Base-by-base conservation (phyloP, 2,113 vertebrate species). In the Tretioscincus oriximinensis region DNA sequence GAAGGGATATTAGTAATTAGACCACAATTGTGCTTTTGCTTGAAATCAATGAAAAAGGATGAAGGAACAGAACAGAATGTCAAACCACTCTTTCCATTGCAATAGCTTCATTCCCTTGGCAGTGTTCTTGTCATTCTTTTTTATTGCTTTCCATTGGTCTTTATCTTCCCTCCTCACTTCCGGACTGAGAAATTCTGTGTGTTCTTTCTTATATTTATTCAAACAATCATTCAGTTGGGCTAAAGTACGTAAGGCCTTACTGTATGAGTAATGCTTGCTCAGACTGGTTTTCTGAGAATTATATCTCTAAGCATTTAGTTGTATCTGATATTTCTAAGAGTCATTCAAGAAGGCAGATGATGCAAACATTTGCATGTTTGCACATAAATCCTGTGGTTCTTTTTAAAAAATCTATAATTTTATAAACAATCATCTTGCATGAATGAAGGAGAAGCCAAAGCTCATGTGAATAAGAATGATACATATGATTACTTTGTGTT, bases 201-300 rank as follows among this genome's bases (percentile, higher is more conserved):
- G 63, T 16, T 80, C n/a, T 65, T 73, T 69, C 60, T 51, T 65
- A 51, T 73, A 31, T 51, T 72, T 51, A 65, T 54, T 61, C 35
- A 28, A 35, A 22, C 71, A 35, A 73, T 81, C 79, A 81, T 64
- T 76, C 1, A 58, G 1, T 0, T 0, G 51, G n/a, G 4, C 47
- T 61, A 1, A 28, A 65, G 18, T 26, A 29, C 5, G n/a, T 14
- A 14, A 76, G 69, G 47, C 3, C 0, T 2, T 6, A 47, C 65
- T 66, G 75, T 72, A 1, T 0, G 0, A 64, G 79, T 61, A n/a
- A 11, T 71, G 73, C 61, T 11, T 1, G 0, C 0, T 22, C 69
- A 63, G 63, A 76, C 45, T 73, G 22, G 67, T 20, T 81, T 82
- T 81, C 86, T n/a, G 29, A 65, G 68, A 84, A 83, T 0, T 1